These are phyloP conservation scores for Myopa tessellatipennis DNA, from an alignment of 2,888 invertebrate genomes.

Conservation along the genomic window DNA sequence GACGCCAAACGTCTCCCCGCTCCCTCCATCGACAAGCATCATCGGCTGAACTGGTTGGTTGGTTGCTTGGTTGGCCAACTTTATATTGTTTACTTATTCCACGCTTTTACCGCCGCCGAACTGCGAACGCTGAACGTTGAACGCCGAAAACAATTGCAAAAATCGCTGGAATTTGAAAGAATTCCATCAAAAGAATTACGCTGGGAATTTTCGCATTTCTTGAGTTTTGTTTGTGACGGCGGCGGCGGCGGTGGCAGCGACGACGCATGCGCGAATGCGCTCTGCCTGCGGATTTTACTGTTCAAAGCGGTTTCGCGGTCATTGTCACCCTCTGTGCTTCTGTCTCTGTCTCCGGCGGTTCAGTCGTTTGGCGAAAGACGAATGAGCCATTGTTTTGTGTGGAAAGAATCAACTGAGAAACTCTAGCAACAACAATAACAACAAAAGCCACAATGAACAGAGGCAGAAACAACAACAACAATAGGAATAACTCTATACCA, in stretches of 20 bases:
- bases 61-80: background rate
- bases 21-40: too few species aligned
- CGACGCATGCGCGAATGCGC: slow-evolving; percentile 30
- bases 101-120: background rate
- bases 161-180: slow-evolving; percentile 48
- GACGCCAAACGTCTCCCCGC: background rate
- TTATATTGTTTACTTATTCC: slow-evolving; percentile 2
- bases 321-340: slow-evolving; percentile 54
- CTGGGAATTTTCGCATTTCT: slow-evolving; percentile 57
- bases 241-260: background rate
- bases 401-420: slow-evolving; percentile 10
- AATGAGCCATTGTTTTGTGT: slow-evolving; percentile 56
- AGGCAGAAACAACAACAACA: slow-evolving; percentile 3
- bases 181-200: slow-evolving; percentile 62
- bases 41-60: background rate
- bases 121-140: too few species aligned
- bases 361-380: slow-evolving; percentile 51
- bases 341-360: background rate
- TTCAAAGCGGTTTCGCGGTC: slow-evolving; percentile 51
- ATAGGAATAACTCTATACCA: background rate
- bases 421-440: background rate
- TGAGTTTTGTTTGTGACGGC: slow-evolving; percentile 38
- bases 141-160: slow-evolving; percentile 41
- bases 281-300: slow-evolving; percentile 22
- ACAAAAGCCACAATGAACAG: background rate